phyloP scores from a whole-genome alignment of 2,888 invertebrate species.

The Ectropis crepuscularia region DNA sequence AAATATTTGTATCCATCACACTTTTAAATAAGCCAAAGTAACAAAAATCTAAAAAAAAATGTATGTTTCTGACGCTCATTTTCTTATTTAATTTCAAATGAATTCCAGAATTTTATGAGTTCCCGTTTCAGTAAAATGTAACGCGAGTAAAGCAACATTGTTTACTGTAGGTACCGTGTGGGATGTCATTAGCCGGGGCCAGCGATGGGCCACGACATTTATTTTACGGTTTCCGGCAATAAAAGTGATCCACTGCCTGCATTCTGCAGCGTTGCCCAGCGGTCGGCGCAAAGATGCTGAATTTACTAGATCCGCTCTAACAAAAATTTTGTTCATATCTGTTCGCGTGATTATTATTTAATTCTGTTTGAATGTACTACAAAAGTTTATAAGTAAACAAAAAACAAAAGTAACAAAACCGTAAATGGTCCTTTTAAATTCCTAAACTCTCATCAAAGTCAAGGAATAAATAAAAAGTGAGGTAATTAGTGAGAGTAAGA shows the following conservation, averaged over 20 bases:
- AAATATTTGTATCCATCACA: too few species aligned
- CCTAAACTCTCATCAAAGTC: too few species aligned
- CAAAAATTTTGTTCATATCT: too few species aligned
- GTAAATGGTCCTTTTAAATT: too few species aligned
- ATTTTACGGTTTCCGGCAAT: constrained; percentile 85
- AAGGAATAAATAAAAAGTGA: too few species aligned
- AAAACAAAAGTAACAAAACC: too few species aligned
- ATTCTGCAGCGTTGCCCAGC: constrained; percentile 76
- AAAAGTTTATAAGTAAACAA: too few species aligned
- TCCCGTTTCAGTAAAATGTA: constrained; percentile 4
- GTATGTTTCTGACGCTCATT: background rate
- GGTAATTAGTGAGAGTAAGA: too few species aligned
- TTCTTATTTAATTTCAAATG: background rate
- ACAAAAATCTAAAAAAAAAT: too few species aligned
- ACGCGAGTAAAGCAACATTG: constrained; percentile 45
- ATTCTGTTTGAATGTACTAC: too few species aligned
- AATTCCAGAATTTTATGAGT: background rate
- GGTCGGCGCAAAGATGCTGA: constrained; percentile 42
- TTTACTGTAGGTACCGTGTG: constrained; percentile 60
- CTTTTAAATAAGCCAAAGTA: too few species aligned
- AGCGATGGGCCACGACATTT: constrained; percentile 83
- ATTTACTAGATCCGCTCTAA: constrained; percentile 23
- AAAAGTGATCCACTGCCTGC: constrained; percentile 84
- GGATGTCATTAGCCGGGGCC: constrained; percentile 77
- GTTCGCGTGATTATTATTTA: too few species aligned